These are phyloP conservation scores for Achroia grisella DNA, from an alignment of 1,140 invertebrate species.

Conservation along the genomic window DNA sequence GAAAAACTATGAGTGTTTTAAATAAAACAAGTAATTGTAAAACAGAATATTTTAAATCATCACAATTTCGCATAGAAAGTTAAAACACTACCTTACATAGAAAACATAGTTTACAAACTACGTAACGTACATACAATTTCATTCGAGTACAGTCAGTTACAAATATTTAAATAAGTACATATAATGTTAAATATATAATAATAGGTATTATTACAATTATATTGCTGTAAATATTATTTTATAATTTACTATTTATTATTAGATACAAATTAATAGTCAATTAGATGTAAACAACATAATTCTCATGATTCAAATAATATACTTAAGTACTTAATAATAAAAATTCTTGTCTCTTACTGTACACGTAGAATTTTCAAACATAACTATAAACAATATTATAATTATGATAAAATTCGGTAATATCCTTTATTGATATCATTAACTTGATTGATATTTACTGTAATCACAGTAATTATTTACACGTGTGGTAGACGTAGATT, in stretches of 20 bases:
- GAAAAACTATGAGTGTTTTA: constrained; percentile 1
- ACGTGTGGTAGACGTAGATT: too few relatives aligned
- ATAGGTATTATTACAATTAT: constrained; percentile 1
- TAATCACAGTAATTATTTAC: too few relatives aligned
- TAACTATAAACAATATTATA: neutral
- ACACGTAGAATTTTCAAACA: constrained; percentile 1
- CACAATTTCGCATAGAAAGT: constrained; percentile 46
- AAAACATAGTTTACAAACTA: constrained; percentile 11
- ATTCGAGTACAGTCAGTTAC: constrained; percentile 4
- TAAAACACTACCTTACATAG: constrained; percentile 23
- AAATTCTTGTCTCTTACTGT: constrained; percentile 4
- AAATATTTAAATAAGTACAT: constrained; percentile 2
- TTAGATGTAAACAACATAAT: too few relatives aligned
- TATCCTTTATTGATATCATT: too few relatives aligned
- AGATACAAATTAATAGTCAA: too few relatives aligned
- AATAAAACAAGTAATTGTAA: constrained; percentile 39
- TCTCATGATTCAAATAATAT: neutral
- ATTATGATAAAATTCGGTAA: too few relatives aligned
- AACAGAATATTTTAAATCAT: constrained; percentile 48
- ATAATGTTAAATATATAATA: constrained; percentile 2
- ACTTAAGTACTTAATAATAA: neutral
- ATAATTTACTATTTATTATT: neutral
- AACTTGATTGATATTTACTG: too few relatives aligned
- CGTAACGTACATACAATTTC: neutral
- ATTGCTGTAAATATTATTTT: constrained; percentile 1